Evolutionary conservation across 2,113 vertebrate genomes (phyloP).

Genomic region (Microtus ochrogaster): DNA sequence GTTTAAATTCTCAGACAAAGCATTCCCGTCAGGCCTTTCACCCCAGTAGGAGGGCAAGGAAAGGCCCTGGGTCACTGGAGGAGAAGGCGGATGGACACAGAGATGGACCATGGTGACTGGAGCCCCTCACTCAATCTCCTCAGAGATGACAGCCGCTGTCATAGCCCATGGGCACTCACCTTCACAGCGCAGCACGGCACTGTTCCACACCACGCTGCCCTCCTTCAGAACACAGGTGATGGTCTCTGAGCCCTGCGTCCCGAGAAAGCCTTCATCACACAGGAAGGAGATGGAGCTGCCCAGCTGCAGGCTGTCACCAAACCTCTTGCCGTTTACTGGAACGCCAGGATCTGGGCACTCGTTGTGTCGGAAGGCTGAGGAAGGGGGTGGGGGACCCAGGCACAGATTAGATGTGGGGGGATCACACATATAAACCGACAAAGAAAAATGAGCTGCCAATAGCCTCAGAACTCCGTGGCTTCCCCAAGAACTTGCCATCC

Average conservation of each 20-base stretch:
- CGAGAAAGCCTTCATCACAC: conserved; percentile 96
- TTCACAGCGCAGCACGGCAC: conserved; percentile 96
- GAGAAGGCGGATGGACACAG: background rate
- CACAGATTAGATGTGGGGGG: background rate
- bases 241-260: conserved; percentile 96
- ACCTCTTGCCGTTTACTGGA: conserved; percentile 96
- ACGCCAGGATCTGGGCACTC: conserved; percentile 97
- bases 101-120: rapidly evolving
- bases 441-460: background rate
- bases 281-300: conserved; percentile 98
- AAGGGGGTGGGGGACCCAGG: background rate
- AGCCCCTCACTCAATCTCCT: rapidly evolving
- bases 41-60: background rate
- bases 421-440: rapidly evolving
- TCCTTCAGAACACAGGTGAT: conserved; percentile 97
- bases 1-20: background rate
- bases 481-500: background rate
- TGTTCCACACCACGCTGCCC: conserved; percentile 98
- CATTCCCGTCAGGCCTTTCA: background rate
- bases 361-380: conserved; percentile 95
- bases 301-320: conserved; percentile 96
- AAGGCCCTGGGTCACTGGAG: background rate
- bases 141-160: rapidly evolving
- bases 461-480: background rate
- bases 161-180: conserved; percentile 80